Evolutionary conservation across 2,113 vertebrate genomes (phyloP), one percentile per base, ranked within the genome.

Genomic region (Haliaeetus leucogaster): DNA sequence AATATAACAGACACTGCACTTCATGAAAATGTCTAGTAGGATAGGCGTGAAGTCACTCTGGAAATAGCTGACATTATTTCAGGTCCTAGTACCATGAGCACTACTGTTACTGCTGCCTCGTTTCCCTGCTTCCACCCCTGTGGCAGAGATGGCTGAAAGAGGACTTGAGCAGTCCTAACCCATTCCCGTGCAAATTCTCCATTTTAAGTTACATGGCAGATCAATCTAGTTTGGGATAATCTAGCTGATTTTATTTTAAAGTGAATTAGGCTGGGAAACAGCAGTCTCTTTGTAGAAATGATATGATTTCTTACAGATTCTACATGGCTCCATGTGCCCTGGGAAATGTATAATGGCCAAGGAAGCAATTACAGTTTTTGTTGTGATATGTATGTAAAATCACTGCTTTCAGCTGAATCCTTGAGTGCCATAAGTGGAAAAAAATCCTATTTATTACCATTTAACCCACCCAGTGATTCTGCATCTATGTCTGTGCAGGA

Each of bases 1-100:
- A 62, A 22, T 43, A 66, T 40, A 72, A 84, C 17, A 21, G 47
- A 16, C 42, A 13, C 16, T 26, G 45, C 13, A 11, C 22, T 71
- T 80, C 0, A 2, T 38, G 56, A 72, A 79, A 72, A 86, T 29
- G 6, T 56, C 25, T 55, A 50, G 72, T 17, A 16, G 6, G 13
- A 26, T 10, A 72, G 32, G 42, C 6, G 53, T 7, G 22, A 59
- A 62, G 6, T 38, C 32, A 48, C 32, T 50, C 42, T 52, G 26
- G 52, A 82, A 67, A 72, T 3, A 50, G 4, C 6, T 29, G 55
- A 8, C 22, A 23, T 30, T 71, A 42, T 74, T 86, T 80, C 58
- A 79, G 42, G 21, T 27, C 18, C 21, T 25, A 19, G 18, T 23
- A 36, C 16, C 50, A 62, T 0, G 0, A 43, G 11, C 18, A 40